Evolutionary conservation across 1,140 invertebrate species (phyloP), one percentile per base, ranked within the genome.

Genomic region (Scaptodrosophila lebanonensis): DNA sequence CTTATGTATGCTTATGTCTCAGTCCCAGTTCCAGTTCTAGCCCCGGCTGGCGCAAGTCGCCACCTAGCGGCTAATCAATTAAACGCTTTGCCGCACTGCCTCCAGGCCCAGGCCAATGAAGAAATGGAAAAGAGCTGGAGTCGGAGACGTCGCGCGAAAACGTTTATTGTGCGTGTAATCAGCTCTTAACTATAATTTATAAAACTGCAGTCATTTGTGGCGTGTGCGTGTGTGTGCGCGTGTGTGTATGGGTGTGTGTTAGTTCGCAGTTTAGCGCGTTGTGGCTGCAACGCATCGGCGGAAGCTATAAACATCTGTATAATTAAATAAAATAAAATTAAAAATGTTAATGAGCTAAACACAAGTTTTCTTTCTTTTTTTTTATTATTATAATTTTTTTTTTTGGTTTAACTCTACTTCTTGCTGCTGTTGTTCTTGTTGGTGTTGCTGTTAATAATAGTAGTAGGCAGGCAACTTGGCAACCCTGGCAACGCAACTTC

Each of bases 241-340:
- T 18, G 7, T 36, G 32, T 50, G 17, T 25, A 25, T 40, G 45
- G 44, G 52, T 50, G 59, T 54, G 39, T 57, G 40, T 63, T 79
- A 62, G 68, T 79, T 77, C 64, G 73, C 73, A 79, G 69, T 82
- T 79, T 82, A 79, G 48, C 75, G 65, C 75, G 8, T 57, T 25
- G 61, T 12, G 30, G 44, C 42, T 62, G 39, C 27, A 75, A 75
- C 70, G 69, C 75, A 73, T 73, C 66, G 75, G 65, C 75, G 75
- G 75, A 79, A 82, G 60, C 69, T 66, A 82, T 79, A 82, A 82
- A 79, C 69, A 75, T 82, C 61, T 82, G 75, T 79, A 82, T 79
- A 79, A 79, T 79, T 82, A 79, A 75, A 79, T 79, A 79, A 79
- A 79, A 79, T 79, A 70, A 79, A 79, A 79, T 79, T 79, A 75